Evolutionary conservation across 2,888 invertebrate species (phyloP), one percentile per base, ranked within the genome.

Genomic region (Perdita meconis): DNA sequence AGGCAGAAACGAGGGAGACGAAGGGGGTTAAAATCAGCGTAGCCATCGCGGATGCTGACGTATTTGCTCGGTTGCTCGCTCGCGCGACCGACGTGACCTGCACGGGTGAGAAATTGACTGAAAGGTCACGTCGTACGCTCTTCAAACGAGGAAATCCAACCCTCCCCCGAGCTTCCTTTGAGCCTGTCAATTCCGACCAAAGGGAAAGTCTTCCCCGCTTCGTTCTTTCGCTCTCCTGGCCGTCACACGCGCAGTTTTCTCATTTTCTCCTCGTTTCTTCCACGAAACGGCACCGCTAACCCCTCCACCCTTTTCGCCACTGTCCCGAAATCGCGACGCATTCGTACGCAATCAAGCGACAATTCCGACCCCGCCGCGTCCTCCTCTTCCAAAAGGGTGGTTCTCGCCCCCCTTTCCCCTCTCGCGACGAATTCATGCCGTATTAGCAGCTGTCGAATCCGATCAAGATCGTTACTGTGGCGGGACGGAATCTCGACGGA

Each of bases 401-500:
- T 50, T 44, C 38, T 55, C 63, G 56, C 56, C 30, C 53, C 34
- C 47, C 71, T 6, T 30, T 30, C 30, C 30, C 30, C 6, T 4
- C 30, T 30, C 30, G 30, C 30, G 30, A 88, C 84, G 83, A 88
- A 87, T 89, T 87, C 87, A 87, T 78, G 75, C 77, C 84, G 78
- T 87, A 88, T 89, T 89, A 89, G 86, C 90, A 89, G 90, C 89
- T 89, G 90, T 88, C 90, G 86, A 82, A 80, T 61, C 77, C 72
- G 87, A 88, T 89, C 83, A 65, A 84, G 79, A 88, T 87, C 84
- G 84, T 80, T 81, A 77, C 77, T 73, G 75, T 53, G 53, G 50
- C 40, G 66, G 36, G 19, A 51, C 36, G 67, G 70, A 70, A 81
- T 78, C 75, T 72, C 64, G 57, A 72, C 69, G 51, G 40, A 50